Conservation (phyloP, 1,140 invertebrate species). For the Reticulitermes speratus region DNA sequence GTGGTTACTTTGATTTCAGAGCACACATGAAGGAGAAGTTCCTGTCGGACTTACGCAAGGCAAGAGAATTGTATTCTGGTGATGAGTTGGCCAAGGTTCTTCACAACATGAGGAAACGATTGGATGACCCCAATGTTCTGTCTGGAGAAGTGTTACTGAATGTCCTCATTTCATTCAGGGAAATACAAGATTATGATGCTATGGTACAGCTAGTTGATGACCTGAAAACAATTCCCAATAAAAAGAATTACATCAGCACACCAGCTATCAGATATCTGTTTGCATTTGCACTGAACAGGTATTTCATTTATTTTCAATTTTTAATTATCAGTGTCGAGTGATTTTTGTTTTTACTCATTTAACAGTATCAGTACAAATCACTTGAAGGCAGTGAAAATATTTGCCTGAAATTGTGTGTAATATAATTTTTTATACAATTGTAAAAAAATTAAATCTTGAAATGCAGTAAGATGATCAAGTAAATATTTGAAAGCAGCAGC, state of each 20-base stretch:
- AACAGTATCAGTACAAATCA: too few species aligned
- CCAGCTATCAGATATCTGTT: constrained; percentile 90
- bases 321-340: not conserved
- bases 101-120: constrained; percentile 84
- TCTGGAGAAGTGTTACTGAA: constrained; percentile 92
- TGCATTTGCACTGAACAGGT: constrained; percentile 96
- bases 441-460: too few species aligned
- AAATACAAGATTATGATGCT: constrained; percentile 93
- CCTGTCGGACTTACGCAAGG: constrained; percentile 88
- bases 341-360: too few species aligned
- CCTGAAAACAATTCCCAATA: constrained; percentile 87
- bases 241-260: constrained; percentile 85
- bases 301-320: constrained; percentile 37
- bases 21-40: constrained; percentile 99
- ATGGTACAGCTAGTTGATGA: constrained; percentile 98
- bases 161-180: constrained; percentile 88
- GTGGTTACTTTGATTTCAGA: constrained; percentile 51
- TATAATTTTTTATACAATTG: too few species aligned
- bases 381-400: too few species aligned
- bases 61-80: constrained; percentile 82
- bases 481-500: too few species aligned
- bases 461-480: too few species aligned
- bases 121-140: constrained; percentile 96
- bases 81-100: constrained; percentile 83
- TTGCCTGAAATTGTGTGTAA: too few species aligned